Conservation (phyloP, 2,888 invertebrate genomes). For the Trimorus sp. region DNA sequence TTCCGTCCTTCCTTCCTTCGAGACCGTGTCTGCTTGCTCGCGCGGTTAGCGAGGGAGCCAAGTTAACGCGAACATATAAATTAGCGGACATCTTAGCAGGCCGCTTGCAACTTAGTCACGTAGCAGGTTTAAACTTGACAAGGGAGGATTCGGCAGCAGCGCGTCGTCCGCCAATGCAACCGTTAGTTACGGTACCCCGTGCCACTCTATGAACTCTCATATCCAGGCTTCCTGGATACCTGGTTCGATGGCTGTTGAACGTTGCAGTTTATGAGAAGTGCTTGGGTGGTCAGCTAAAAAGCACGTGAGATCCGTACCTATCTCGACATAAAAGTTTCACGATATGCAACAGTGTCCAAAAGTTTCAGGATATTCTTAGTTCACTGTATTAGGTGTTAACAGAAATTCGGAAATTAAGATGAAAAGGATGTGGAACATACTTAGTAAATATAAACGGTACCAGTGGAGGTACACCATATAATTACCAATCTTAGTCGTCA, state of each 20-base stretch:
- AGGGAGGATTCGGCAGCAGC: slow-evolving; percentile 76
- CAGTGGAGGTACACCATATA: no score
- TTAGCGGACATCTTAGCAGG: slow-evolving; percentile 82
- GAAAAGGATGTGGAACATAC: no score
- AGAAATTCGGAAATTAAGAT: no score
- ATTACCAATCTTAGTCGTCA: no score
- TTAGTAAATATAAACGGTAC: no score
- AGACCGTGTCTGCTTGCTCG: slow-evolving; percentile 64
- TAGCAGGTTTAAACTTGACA: slow-evolving; percentile 81
- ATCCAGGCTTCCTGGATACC: slow-evolving; percentile 65
- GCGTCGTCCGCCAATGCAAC: slow-evolving; percentile 24
- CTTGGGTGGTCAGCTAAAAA: no score
- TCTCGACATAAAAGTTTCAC: no score
- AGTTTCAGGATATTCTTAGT: no score
- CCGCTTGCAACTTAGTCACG: slow-evolving; percentile 81
- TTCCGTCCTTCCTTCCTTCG: slow-evolving; percentile 69
- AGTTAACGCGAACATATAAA: slow-evolving; percentile 81
- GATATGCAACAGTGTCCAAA: no score
- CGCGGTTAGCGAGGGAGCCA: slow-evolving; percentile 70
- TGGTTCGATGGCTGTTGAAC: slow-evolving; percentile 52
- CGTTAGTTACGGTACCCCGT: slow-evolving; percentile 61
- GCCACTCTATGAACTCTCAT: slow-evolving; percentile 58
- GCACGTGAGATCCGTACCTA: no score
- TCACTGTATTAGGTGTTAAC: no score
- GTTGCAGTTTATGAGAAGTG: no score